Evolutionary conservation across 2,888 invertebrate genomes (phyloP).

Genomic region (Stramonita haemastoma): DNA sequence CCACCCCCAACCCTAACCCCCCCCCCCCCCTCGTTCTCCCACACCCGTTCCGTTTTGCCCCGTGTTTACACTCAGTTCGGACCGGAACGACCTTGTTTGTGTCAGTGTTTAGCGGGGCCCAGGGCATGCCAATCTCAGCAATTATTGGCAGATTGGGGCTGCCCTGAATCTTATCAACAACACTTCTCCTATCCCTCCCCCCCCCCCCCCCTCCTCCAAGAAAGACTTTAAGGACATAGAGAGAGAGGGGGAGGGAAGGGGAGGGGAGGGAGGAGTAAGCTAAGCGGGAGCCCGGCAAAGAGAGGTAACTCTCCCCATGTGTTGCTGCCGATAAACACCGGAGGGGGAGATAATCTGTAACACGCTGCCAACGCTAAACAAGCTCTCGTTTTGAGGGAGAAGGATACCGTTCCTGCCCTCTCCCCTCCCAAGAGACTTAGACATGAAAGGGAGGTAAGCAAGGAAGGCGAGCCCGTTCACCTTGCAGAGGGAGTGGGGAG

Average conservation of each 20-base stretch:
- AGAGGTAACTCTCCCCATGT: conserved; percentile 38
- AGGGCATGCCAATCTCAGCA: conserved; percentile 25
- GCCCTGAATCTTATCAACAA: conserved; percentile 38
- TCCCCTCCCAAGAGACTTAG: conserved; percentile 30
- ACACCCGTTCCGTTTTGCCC: background rate
- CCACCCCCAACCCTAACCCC: background rate
- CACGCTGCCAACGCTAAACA: conserved; percentile 37
- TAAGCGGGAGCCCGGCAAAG: background rate
- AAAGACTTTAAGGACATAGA: no score
- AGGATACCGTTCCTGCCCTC: no score
- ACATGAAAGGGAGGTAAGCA: conserved; percentile 35
- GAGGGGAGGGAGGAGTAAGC: no score
- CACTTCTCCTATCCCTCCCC: background rate
- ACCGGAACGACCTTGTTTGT: conserved; percentile 31
- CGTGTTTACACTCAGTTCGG: conserved; percentile 1
- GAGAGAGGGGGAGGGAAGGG: no score
- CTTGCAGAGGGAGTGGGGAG: background rate
- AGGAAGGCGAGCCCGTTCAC: background rate
- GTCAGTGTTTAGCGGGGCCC: conserved; percentile 25
- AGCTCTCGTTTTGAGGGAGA: conserved; percentile 29
- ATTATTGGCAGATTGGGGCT: conserved; percentile 39
- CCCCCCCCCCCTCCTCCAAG: background rate
- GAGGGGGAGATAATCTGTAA: conserved; percentile 34
- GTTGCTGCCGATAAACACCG: conserved; percentile 41
- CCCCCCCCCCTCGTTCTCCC: background rate